Base-by-base conservation (phyloP, 2,113 vertebrate species). In the Sylvia atricapilla region DNA sequence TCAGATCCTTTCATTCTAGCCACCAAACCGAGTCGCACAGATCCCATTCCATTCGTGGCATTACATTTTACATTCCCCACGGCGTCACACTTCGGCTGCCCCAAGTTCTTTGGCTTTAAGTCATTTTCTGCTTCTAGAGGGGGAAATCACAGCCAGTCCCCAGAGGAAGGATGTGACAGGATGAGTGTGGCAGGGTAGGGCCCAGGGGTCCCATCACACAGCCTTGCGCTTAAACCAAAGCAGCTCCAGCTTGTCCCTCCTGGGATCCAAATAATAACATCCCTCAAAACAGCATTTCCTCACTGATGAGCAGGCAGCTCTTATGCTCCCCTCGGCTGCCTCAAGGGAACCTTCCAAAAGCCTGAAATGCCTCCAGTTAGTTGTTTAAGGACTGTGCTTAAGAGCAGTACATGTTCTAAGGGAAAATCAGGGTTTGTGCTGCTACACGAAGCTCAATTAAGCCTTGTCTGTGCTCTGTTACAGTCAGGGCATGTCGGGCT, bases 211-310 rank as follows among this genome's bases (percentile, higher is more conserved):
- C 70, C 89, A 94, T 93, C 92, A 43, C 58, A 21, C 47, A 85
- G 84, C 62, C 82, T n/a, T 13, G 3, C 53, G 46, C 52, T 96
- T 92, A 58, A 85, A 90, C 63, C 56, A 39, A 27, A 93, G 31
- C 75, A 88, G 92, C 92, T 53, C 73, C 7, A 75, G 43, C 63
- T 73, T 30, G 7, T 16, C 41, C 70, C 96, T 80, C 90, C 37
- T 83, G 85, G 88, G 95, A 93, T 25, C 75, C 58, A 80, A 91
- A 94, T 88, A 96, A 83, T 6, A 91, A 77, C 90, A 93, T 59
- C 63, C 91, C 92, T 93, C 84, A 74, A 73, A 92, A 21, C 62
- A 89, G 62, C 80, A 67, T 83, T 90, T 94, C 84, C 84, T 87
- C 49, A 5, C 69, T 74, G 83, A 94, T 88, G 80, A 93, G 80